Percentiles rank a stretch among this genome's conserved stretches.
Evolutionary conservation across 2,113 vertebrate species (phyloP).

Genomic region (Dromas ardeola): DNA sequence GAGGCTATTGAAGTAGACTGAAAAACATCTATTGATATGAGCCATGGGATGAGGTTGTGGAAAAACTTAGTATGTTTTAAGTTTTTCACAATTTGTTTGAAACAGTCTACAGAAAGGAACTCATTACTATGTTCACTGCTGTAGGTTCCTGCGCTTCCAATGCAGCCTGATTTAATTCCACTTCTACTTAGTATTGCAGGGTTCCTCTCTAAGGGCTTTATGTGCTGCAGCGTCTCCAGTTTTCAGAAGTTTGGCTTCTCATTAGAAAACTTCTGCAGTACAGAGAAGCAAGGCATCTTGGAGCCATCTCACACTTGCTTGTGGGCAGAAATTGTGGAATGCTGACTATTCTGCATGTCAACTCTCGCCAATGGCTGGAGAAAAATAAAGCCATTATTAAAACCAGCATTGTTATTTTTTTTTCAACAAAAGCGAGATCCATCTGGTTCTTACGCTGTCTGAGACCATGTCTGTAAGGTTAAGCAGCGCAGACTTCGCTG

Average conservation of each 20-base stretch:
- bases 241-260: neutral
- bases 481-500: neutral
- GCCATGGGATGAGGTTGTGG: neutral
- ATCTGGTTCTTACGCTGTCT: neutral
- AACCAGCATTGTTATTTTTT: conserved; percentile 47
- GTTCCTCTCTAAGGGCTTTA: neutral
- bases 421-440: neutral
- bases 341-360: conserved; percentile 55
- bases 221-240: neutral
- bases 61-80: neutral
- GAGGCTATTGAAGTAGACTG: neutral
- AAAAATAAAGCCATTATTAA: conserved; percentile 67
- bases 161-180: neutral
- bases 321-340: conserved; percentile 72
- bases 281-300: conserved; percentile 4
- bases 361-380: conserved; percentile 36
- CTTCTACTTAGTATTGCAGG: neutral
- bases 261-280: neutral
- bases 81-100: neutral
- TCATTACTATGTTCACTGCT: neutral
- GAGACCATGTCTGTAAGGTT: neutral
- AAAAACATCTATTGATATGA: neutral
- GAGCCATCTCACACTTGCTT: conserved; percentile 56
- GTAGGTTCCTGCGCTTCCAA: neutral
- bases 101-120: neutral